Evolutionary conservation across 2,113 vertebrate species (phyloP).

Genomic region (Tragelaphus scriptus): DNA sequence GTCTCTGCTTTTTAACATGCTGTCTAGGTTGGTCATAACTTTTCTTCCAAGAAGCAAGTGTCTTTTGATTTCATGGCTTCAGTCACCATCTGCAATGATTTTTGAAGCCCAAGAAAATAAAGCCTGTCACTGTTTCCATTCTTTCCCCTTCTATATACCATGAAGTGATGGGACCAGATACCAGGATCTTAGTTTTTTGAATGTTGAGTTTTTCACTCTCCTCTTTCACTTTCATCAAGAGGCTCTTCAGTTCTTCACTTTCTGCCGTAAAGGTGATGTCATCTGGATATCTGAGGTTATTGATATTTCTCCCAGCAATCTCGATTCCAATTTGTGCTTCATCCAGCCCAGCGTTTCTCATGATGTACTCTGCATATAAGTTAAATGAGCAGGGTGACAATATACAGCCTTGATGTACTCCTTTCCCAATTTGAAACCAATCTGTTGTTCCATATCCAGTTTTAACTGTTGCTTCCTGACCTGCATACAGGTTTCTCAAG

Average conservation of each 20-base stretch:
- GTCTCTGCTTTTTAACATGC: background rate
- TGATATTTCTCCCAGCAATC: background rate
- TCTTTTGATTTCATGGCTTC: background rate
- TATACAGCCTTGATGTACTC: background rate
- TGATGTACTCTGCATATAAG: background rate
- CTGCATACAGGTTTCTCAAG: background rate
- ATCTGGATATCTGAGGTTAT: background rate
- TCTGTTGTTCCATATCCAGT: background rate
- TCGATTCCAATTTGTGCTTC: background rate
- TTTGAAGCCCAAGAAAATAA: background rate
- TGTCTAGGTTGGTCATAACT: background rate
- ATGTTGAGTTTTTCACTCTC: background rate
- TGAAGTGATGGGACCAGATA: background rate
- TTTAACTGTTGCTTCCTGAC: background rate
- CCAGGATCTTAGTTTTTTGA: background rate
- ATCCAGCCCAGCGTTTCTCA: background rate
- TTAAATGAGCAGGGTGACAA: background rate
- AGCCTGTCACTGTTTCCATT: background rate
- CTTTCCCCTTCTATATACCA: background rate
- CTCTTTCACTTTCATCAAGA: background rate
- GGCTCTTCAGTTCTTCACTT: background rate
- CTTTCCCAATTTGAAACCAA: background rate
- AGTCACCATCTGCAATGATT: background rate
- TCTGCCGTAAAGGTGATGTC: background rate
- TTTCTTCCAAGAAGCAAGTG: background rate